Conservation (phyloP, 2,888 invertebrate genomes). For the Caenorhabditis afra region DNA sequence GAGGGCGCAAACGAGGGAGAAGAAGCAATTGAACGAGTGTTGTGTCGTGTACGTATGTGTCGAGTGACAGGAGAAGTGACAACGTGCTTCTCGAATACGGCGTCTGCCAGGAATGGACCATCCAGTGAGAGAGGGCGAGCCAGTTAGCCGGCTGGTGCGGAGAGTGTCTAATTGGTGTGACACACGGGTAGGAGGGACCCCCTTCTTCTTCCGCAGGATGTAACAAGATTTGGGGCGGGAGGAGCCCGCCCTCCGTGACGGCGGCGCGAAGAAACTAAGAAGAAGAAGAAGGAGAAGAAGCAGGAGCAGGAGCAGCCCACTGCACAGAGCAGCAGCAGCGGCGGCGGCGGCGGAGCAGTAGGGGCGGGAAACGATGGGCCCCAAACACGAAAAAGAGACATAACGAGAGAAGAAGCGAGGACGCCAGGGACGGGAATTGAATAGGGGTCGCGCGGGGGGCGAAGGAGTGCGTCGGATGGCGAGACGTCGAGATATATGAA, state of each 20-base stretch:
- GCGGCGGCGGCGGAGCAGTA: conserved; percentile 1
- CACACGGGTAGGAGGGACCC: conserved; percentile 41
- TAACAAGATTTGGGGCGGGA: conserved; percentile 47
- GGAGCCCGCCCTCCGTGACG: conserved; percentile 19
- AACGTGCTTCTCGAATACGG: conserved; percentile 43
- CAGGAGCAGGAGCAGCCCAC: no score
- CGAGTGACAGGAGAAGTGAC: conserved; percentile 52
- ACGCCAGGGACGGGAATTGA: conserved; percentile 46
- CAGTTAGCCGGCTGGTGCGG: conserved; percentile 40
- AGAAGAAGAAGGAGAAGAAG: no score
- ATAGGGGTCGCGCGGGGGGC: conserved; percentile 43
- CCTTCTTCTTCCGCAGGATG: conserved; percentile 36
- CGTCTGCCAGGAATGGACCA: conserved; percentile 11
- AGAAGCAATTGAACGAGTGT: conserved; percentile 47
- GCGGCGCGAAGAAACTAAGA: conserved; percentile 41
- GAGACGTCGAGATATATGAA: conserved; percentile 53
- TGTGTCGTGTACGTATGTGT: conserved; percentile 14
- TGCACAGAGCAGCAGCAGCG: conserved; percentile 19
- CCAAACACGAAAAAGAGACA: conserved; percentile 53
- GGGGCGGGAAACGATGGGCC: conserved; percentile 38
- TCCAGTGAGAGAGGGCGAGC: conserved; percentile 16
- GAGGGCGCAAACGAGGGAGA: conserved; percentile 13
- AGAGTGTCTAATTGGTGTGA: conserved; percentile 56
- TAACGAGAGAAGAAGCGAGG: conserved; percentile 31
- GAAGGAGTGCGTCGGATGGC: conserved; percentile 40